Percentiles rank a stretch among this genome's conserved stretches.
These are phyloP conservation scores for Sebastes matsubarae DNA, from an alignment of 2,797 vertebrate genomes.

Conservation along the genomic window DNA sequence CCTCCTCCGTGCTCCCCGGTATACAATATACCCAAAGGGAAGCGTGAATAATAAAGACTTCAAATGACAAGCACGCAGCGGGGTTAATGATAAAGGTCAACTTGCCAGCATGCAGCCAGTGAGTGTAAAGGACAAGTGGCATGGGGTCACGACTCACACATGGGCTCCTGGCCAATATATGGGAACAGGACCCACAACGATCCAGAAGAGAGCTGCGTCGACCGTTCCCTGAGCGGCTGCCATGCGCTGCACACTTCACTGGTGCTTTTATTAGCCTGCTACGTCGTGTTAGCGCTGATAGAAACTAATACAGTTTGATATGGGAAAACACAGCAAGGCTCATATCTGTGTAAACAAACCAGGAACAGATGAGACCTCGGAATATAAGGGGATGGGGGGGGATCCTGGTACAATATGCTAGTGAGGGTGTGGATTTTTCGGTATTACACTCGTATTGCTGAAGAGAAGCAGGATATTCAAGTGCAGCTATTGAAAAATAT, in stretches of 20 bases:
- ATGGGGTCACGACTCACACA: constrained; percentile 78
- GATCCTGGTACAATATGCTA: constrained; percentile 4
- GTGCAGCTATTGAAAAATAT: constrained; percentile 55
- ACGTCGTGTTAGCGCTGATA: constrained; percentile 50
- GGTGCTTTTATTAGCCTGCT: constrained; percentile 68
- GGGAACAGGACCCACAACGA: constrained; percentile 50
- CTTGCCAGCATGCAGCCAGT: constrained; percentile 77
- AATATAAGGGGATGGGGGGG: constrained; percentile 19
- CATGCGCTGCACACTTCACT: constrained; percentile 38
- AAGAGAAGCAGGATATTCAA: constrained; percentile 40
- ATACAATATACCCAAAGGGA: constrained; percentile 71
- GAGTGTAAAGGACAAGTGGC: constrained; percentile 83
- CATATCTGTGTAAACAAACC: constrained; percentile 64
- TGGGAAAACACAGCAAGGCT: constrained; percentile 52
- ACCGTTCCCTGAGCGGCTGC: constrained; percentile 50
- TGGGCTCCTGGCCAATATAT: constrained; percentile 73
- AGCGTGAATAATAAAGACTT: constrained; percentile 83
- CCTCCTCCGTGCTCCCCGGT: constrained; percentile 35
- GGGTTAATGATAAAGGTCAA: constrained; percentile 88
- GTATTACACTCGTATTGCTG: constrained; percentile 39
- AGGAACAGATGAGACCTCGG: constrained; percentile 47
- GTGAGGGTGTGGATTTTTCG: constrained; percentile 39
- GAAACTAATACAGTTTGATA: constrained; percentile 71
- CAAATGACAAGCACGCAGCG: constrained; percentile 82
- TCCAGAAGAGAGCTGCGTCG: constrained; percentile 40